Evolutionary conservation across 2,888 invertebrate species (phyloP), one percentile per base, ranked within the genome.

Genomic region (Nasonovia ribisnigri): DNA sequence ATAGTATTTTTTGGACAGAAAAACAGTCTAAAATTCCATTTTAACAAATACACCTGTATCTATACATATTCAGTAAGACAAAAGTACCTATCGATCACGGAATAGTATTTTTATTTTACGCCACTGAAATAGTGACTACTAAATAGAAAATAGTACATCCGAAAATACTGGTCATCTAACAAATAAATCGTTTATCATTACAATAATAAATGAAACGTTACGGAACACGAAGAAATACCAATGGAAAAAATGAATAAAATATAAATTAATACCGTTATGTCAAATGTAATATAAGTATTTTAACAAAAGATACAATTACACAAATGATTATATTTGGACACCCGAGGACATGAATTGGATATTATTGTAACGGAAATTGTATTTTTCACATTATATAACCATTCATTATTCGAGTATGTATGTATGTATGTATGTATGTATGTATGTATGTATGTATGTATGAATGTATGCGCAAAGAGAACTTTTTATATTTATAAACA

Each of bases 241-340:
- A 93, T 60, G 60, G n/a, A 84, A 86, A 93, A 90, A 93, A 86
- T 86, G 60, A 93, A 93, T 90, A 93, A 86, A 60, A 46, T 90
- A 89, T 86, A 93, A 90, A 86, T 86, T 93, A 93, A 90, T 90
- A 90, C 93, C 86, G 93, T 93, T 93, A 93, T 93, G 90, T 60
- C 93, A 93, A 93, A 93, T 84, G 16, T 84, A 93, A 90, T 90
- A 84, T 48, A 84, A 89, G 57, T 93, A 86, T 90, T 67, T n/a
- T 26, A 89, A 93, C 84, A 93, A 93, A 93, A 90, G 93, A 86
- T 46, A 93, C 92, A 89, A 93, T 93, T 20, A 86, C 86, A 90
- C 90, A 90, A 93, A 90, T 84, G 89, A 93, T 93, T 93, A 84
- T 90, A 90, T 89, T 93, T 90, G 90, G 93, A 90, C 93, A 90